Conservation (phyloP, 2,888 invertebrate species). For the Cristatella mucedo region DNA sequence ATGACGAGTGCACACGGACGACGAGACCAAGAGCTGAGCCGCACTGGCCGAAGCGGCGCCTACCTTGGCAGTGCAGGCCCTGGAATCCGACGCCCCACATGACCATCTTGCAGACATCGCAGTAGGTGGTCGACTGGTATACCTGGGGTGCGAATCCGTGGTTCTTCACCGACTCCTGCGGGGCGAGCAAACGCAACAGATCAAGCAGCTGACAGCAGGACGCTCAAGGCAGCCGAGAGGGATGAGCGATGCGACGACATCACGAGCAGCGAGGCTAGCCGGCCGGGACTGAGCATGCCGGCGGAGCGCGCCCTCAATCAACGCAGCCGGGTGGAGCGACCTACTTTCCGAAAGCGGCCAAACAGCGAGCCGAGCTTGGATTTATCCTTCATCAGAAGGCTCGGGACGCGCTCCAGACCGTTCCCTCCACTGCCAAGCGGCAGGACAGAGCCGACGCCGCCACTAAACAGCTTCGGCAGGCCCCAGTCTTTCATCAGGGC, state of each 20-base stretch:
- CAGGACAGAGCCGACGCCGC: too few relatives aligned
- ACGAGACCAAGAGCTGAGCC: too few relatives aligned
- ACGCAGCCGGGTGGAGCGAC: neutral
- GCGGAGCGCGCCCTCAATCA: too few relatives aligned
- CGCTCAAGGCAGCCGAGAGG: too few relatives aligned
- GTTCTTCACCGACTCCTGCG: conserved; percentile 48
- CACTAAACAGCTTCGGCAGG: conserved; percentile 49
- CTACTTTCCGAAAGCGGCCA: conserved; percentile 1
- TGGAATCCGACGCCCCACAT: conserved; percentile 92
- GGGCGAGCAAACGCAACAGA: too few relatives aligned
- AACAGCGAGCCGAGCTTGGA: conserved; percentile 15
- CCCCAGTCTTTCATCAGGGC: conserved; percentile 65
- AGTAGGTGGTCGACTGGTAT: conserved; percentile 73
- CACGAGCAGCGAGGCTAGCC: too few relatives aligned
- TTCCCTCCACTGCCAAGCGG: too few relatives aligned
- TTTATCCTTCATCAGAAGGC: conserved; percentile 66
- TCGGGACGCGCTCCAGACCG: conserved; percentile 56
- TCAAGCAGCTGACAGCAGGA: too few relatives aligned
- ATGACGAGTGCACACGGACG: too few relatives aligned
- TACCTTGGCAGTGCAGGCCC: conserved; percentile 84
- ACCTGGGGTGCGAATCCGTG: conserved; percentile 77
- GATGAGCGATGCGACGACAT: too few relatives aligned
- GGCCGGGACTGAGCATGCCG: too few relatives aligned
- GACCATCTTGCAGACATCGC: conserved; percentile 77
- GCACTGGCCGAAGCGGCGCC: too few relatives aligned